Percentiles rank a stretch among this genome's conserved stretches.
Evolutionary conservation across 1,140 invertebrate species (phyloP).

Genomic region (Drosophila rhopaloa): DNA sequence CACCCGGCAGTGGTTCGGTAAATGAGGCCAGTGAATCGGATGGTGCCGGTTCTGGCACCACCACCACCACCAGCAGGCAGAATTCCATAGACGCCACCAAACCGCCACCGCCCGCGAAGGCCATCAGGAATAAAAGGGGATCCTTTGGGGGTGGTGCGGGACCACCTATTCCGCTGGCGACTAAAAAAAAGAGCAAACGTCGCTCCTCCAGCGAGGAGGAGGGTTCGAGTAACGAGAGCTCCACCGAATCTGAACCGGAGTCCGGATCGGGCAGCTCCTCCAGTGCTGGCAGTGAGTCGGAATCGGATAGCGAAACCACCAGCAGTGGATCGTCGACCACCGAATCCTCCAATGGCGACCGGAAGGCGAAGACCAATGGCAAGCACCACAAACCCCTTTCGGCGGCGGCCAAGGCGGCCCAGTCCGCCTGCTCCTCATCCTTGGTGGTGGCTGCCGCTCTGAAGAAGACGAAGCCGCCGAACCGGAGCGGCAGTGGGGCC

Average conservation of each 20-base stretch:
- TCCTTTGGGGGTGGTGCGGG: neutral
- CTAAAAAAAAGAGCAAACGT: conserved; percentile 22
- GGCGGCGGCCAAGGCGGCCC: conserved; percentile 35
- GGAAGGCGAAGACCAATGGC: conserved; percentile 47
- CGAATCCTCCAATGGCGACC: conserved; percentile 11
- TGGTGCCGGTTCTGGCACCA: conserved; percentile 46
- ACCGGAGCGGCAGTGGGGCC: conserved; percentile 39
- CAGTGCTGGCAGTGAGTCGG: conserved; percentile 38
- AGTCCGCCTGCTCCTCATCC: conserved; percentile 48
- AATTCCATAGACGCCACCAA: conserved; percentile 57
- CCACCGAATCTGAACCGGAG: neutral
- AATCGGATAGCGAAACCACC: conserved; percentile 34
- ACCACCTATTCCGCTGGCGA: conserved; percentile 8
- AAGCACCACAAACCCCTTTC: conserved; percentile 37
- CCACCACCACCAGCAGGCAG: conserved; percentile 14
- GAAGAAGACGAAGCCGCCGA: conserved; percentile 61
- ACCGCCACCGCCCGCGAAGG: conserved; percentile 53
- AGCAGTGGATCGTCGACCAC: conserved; percentile 15
- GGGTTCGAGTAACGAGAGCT: conserved; percentile 6
- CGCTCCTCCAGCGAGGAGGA: conserved; percentile 35
- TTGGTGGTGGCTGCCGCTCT: conserved; percentile 51
- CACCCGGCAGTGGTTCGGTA: conserved; percentile 24
- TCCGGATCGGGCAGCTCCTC: conserved; percentile 24
- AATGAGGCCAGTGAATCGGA: conserved; percentile 76
- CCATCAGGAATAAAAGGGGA: conserved; percentile 20